Base-by-base conservation (phyloP, 2,113 vertebrate species). In the Erpornis zantholeuca region DNA sequence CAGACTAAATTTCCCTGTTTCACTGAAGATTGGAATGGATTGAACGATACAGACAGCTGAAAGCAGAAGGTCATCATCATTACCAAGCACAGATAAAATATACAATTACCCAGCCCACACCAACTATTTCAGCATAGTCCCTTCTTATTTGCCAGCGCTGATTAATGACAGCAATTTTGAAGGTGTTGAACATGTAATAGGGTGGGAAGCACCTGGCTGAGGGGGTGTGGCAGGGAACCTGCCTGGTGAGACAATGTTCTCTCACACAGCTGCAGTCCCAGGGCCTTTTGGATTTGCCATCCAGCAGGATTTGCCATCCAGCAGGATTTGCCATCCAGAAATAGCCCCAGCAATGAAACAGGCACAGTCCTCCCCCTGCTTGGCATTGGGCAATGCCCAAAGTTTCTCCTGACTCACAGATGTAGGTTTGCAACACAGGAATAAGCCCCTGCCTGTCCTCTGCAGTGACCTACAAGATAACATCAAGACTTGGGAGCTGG, bases 31-130 rank as follows among this genome's bases (percentile, higher is more conserved):
- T 38, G 99, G 98, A 72, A 99, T 99, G 88, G 99, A 98, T 7
- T 99, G 99, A 96, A 99, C 95, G 56, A 99, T 97, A 9, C 98
- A 98, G 47, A 99, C 98, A 14, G 99, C 99, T 99, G 89, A 36
- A 95, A 96, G 71, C 29, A 96, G 81, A 97, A 93, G 68, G 15
- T 29, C 72, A 88, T 61, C 64, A 50, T 42, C 50, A 13, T 92
- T 93, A 94, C 3, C 24, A 79, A 71, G 33, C 47, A 56, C 80
- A 89, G 77, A 68, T 47, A 40, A 90, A 77, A 90, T 18, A 36
- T 0, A 23, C 42, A 57, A 24, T 68, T 82, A 29, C 78, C 60
- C 59, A 88, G 38, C 82, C 88, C 63, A 66, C 59, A 25, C 5
- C 44, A 77, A 50, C 66, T 73, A 54, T 59, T 79, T 38, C 90